Conservation (phyloP, 1,140 invertebrate genomes). For the Adelges cooleyi region DNA sequence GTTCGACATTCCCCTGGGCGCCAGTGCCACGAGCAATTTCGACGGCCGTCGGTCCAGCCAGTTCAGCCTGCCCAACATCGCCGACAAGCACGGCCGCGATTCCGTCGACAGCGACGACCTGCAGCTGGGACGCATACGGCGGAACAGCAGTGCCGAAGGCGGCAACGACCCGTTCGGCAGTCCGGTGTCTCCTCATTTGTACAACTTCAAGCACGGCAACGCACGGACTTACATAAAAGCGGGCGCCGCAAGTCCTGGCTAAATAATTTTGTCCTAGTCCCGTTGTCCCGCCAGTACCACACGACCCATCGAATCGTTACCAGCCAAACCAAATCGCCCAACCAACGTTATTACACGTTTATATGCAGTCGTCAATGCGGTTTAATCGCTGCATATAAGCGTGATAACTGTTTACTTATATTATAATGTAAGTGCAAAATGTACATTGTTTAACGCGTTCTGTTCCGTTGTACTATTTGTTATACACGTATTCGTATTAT, state of each 20-base stretch:
- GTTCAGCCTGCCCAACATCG: neutral
- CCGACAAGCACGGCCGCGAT: neutral
- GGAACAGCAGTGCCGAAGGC: neutral
- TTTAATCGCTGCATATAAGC: too few relatives aligned
- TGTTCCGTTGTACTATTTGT: too few relatives aligned
- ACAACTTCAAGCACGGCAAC: neutral
- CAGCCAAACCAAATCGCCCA: too few relatives aligned
- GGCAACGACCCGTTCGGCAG: neutral
- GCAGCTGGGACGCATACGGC: neutral
- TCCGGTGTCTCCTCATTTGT: slow-evolving; percentile 1
- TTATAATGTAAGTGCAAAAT: too few relatives aligned
- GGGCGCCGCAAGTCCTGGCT: neutral
- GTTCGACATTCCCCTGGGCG: neutral
- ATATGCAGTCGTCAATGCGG: too few relatives aligned
- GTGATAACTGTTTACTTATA: too few relatives aligned
- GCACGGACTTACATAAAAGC: neutral
- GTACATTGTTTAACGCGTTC: too few relatives aligned
- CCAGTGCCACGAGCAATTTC: neutral
- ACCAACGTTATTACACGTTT: too few relatives aligned
- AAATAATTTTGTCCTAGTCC: too few relatives aligned
- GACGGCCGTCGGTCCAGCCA: neutral
- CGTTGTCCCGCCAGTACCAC: too few relatives aligned
- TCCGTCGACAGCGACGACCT: neutral
- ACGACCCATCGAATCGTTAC: too few relatives aligned
- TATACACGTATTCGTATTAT: too few relatives aligned